phyloP scores from a whole-genome alignment of 2,888 invertebrate species.

The Camptogramma bilineatum region DNA sequence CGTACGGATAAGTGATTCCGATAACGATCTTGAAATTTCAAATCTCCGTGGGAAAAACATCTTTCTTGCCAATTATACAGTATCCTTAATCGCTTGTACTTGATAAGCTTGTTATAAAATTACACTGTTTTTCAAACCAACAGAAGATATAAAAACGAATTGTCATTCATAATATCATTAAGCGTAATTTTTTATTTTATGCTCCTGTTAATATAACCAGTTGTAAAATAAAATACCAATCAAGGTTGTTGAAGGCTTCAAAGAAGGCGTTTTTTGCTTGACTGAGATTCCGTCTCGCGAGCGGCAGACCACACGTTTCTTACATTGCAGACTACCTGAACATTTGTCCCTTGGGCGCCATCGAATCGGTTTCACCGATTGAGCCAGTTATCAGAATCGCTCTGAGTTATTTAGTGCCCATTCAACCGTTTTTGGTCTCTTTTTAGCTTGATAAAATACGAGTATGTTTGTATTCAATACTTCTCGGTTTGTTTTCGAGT shows the following conservation, averaged over 20 bases:
- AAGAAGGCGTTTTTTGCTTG: constrained; percentile 30
- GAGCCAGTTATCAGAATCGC: constrained; percentile 40
- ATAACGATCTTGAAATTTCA: constrained; percentile 9
- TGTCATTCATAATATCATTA: constrained; percentile 12
- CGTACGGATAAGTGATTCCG: constrained; percentile 13
- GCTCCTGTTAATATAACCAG: constrained; percentile 21
- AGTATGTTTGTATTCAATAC: constrained; percentile 13
- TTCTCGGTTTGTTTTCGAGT: constrained; percentile 12
- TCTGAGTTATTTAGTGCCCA: constrained; percentile 36
- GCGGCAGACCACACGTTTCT: constrained; percentile 30
- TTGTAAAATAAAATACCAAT: constrained; percentile 30
- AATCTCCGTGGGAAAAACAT: constrained; percentile 22
- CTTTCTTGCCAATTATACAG: background rate
- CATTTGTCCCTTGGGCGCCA: constrained; percentile 41
- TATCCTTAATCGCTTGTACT: background rate
- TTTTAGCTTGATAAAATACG: constrained; percentile 28
- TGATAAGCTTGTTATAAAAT: background rate
- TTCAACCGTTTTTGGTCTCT: constrained; percentile 25
- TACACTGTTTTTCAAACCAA: too few relatives aligned
- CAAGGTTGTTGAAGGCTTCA: constrained; percentile 30
- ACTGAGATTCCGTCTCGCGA: constrained; percentile 25
- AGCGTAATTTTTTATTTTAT: constrained; percentile 9
- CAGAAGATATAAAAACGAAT: too few relatives aligned
- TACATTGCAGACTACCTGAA: constrained; percentile 36
- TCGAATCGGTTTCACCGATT: constrained; percentile 34